Percentiles rank a stretch among this genome's conserved stretches.
These are phyloP conservation scores for Magallana angulata DNA, from an alignment of 1,140 invertebrate species.

Conservation along the genomic window DNA sequence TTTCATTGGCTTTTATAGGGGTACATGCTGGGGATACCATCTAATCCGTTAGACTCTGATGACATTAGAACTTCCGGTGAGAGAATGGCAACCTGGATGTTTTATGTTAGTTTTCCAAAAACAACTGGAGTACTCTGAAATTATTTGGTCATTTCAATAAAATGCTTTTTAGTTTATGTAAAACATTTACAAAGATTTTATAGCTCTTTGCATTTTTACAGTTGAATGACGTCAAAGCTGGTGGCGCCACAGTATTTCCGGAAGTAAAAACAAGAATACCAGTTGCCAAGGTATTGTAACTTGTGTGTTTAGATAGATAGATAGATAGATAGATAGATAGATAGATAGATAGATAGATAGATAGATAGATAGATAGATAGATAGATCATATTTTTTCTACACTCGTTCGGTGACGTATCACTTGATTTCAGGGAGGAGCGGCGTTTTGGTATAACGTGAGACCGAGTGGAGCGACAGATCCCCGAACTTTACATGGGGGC, in stretches of 20 bases:
- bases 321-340: too few species aligned
- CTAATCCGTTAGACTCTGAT: background rate
- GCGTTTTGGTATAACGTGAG: slow-evolving; percentile 97
- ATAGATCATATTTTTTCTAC: too few species aligned
- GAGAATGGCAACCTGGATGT: slow-evolving; percentile 71
- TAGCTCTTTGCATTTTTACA: slow-evolving; percentile 73
- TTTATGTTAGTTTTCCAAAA: slow-evolving; percentile 63
- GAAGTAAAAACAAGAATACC: slow-evolving; percentile 83
- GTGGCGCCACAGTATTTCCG: slow-evolving; percentile 96
- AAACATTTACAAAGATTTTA: too few species aligned
- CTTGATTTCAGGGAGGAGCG: slow-evolving; percentile 80
- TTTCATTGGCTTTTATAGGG: background rate
- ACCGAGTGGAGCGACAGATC: slow-evolving; percentile 92
- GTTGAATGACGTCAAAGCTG: slow-evolving; percentile 96
- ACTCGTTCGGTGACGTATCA: too few species aligned
- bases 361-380: too few species aligned
- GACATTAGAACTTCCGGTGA: slow-evolving; percentile 67
- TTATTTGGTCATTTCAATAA: too few species aligned
- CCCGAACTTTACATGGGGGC: slow-evolving; percentile 93
- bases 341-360: too few species aligned
- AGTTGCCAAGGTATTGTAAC: slow-evolving; percentile 61
- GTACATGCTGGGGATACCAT: background rate
- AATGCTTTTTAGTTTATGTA: too few species aligned
- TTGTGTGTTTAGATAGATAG: background rate
- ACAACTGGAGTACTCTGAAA: background rate